Evolutionary conservation across 2,797 vertebrate species (phyloP).

Genomic region (Xiphophorus birchmanni): DNA sequence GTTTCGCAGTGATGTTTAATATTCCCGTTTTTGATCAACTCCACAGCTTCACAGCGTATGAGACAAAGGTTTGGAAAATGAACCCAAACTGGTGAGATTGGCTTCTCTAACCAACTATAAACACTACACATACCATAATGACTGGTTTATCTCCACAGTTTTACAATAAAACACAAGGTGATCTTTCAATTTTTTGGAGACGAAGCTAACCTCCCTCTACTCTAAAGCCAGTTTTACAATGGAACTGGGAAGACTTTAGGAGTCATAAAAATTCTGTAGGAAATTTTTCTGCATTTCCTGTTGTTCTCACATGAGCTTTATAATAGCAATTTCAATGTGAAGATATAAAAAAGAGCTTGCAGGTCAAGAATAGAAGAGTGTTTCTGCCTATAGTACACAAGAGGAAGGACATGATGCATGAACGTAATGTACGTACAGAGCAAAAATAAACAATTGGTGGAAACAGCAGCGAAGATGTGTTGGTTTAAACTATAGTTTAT

Average conservation of each 20-base stretch:
- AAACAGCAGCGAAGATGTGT: neutral
- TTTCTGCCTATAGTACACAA: neutral
- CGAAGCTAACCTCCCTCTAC: too few relatives aligned
- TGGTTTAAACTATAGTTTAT: neutral
- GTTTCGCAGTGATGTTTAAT: neutral
- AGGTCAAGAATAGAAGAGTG: neutral
- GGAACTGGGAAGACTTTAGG: neutral
- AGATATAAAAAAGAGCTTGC: neutral
- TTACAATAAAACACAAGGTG: neutral
- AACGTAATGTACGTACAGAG: neutral
- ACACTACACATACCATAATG: too few relatives aligned
- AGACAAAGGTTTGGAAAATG: neutral
- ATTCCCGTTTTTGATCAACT: neutral
- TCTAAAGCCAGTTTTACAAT: neutral
- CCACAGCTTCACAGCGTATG: neutral
- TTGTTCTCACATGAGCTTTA: neutral
- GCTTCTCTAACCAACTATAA: too few relatives aligned
- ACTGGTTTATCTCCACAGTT: too few relatives aligned
- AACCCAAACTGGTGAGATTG: neutral
- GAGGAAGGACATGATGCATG: neutral
- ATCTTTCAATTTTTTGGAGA: too few relatives aligned
- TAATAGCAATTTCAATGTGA: neutral
- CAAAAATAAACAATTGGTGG: neutral
- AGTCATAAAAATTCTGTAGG: neutral
- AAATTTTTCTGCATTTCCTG: neutral